Base-by-base conservation (phyloP, 1,140 invertebrate genomes). In the Papilio xuthus region DNA sequence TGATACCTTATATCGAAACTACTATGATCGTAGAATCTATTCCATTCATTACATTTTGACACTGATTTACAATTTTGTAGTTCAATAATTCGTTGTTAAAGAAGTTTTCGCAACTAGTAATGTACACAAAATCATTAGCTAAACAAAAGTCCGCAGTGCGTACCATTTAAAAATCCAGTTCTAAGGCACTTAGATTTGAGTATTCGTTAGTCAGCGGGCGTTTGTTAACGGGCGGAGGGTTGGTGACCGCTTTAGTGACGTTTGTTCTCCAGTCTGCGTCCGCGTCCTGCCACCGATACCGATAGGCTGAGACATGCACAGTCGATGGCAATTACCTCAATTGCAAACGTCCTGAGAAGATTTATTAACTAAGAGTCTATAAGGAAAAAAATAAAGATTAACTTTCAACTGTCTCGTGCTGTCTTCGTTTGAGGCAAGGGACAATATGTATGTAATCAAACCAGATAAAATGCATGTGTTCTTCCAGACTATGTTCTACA, bases 221-320 rank as follows among this genome's bases (percentile, higher is more conserved):
- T 41, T 44, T 42, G 71, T 72, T 26, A 53, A 74, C 42, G 12
- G 72, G 26, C 23, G 13, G 44, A 37, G 44, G 72, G 44, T 74
- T 26, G 72, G 23, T 74, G 72, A 74, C 72, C 72, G 72, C 72
- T 74, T 74, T 74, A 74, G 72, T 53, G 42, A 74, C 72, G 26
- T 74, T 74, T 74, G 72, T 74, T 74, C 72, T 32, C 72, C 20
- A 50, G 47, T 26, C 20, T 18, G 23, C 71, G 71, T 42, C 13
- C 13, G n/a, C 70, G 70, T 53, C 69, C 69, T 70, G 32, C 28
- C 8, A 69, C 63, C 53, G 13, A 12, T 12, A 67, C 13, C n/a
- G 23, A 60, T 60, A 26, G 23, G 6, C 10, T 26, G 10, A 60
- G 56, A 60, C 56, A 60, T 23, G 23, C 23, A 60, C 23, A 26